These are phyloP conservation scores for Apamea crenata DNA, from an alignment of 2,888 invertebrate genomes.

Conservation along the genomic window DNA sequence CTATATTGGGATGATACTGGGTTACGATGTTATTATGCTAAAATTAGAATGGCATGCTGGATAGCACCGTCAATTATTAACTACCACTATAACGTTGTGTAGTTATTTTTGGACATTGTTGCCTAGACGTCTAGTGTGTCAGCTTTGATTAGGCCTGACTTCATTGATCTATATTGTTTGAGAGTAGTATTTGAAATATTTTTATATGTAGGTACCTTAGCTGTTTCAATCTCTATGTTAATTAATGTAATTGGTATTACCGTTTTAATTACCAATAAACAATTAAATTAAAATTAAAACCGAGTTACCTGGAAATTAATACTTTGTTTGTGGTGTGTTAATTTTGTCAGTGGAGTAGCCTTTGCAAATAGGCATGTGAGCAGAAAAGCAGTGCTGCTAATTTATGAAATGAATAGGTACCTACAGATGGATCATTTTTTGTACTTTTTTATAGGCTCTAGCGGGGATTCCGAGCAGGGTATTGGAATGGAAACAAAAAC, in stretches of 20 bases:
- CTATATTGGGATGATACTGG: conserved; percentile 37
- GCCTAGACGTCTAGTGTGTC: conserved; percentile 9
- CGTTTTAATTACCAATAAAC: too few relatives aligned
- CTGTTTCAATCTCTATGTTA: too few relatives aligned
- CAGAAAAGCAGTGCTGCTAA: neutral
- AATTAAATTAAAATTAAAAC: too few relatives aligned
- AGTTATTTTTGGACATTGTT: conserved; percentile 37
- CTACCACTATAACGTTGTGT: conserved; percentile 11
- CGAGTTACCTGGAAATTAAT: neutral
- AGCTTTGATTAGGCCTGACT: conserved; percentile 11
- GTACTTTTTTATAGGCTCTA: neutral
- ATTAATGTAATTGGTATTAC: too few relatives aligned
- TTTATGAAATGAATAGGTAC: neutral
- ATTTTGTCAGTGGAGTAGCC: neutral
- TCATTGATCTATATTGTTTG: neutral
- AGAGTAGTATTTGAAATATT: too few relatives aligned
- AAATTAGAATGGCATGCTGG: conserved; percentile 31
- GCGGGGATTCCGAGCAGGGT: neutral
- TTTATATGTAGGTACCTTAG: too few relatives aligned
- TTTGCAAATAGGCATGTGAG: neutral
- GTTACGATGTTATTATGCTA: conserved; percentile 41
- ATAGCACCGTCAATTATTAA: conserved; percentile 21
- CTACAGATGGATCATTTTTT: neutral
- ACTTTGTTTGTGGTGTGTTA: neutral
- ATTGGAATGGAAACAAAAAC: neutral